Percentiles rank a stretch among this genome's conserved stretches.
Evolutionary conservation across 2,888 invertebrate genomes (phyloP).

Genomic region (Phymatocera aterrima): DNA sequence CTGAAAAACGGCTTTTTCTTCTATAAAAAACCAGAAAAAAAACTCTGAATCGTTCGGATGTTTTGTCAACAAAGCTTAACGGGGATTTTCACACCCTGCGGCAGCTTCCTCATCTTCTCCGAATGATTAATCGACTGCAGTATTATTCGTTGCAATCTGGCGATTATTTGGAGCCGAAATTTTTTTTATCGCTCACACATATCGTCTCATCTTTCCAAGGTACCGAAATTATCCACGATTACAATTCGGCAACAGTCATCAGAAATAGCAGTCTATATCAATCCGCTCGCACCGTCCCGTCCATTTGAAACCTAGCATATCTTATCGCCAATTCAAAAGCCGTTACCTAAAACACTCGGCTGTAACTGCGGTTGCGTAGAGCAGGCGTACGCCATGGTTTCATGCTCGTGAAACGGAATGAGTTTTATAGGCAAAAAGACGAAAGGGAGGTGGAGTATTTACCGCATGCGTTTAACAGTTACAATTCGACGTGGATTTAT

Average conservation of each 20-base stretch:
- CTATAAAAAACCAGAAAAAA: constrained; percentile 19
- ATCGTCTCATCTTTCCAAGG: background rate
- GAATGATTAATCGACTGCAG: constrained; percentile 26
- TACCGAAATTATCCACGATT: background rate
- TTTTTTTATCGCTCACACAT: background rate
- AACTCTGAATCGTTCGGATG: constrained; percentile 46
- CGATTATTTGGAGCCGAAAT: constrained; percentile 1
- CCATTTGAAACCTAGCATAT: too few species aligned
- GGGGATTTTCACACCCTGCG: constrained; percentile 61
- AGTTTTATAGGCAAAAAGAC: background rate
- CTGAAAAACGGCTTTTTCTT: constrained; percentile 19
- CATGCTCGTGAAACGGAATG: background rate
- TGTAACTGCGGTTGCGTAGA: constrained; percentile 14
- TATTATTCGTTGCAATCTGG: constrained; percentile 23
- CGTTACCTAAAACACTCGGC: background rate
- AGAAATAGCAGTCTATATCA: background rate
- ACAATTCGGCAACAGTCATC: background rate
- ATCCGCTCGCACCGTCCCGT: too few species aligned
- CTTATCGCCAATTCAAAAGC: background rate
- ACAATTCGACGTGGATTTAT: constrained; percentile 55
- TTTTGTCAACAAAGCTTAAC: constrained; percentile 55
- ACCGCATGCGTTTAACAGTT: constrained; percentile 48
- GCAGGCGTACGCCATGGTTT: constrained; percentile 5
- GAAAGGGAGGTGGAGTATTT: constrained; percentile 2
- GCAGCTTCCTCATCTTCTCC: constrained; percentile 50